Base-by-base conservation (phyloP, 1,140 invertebrate species). In the Tribolium madens region DNA sequence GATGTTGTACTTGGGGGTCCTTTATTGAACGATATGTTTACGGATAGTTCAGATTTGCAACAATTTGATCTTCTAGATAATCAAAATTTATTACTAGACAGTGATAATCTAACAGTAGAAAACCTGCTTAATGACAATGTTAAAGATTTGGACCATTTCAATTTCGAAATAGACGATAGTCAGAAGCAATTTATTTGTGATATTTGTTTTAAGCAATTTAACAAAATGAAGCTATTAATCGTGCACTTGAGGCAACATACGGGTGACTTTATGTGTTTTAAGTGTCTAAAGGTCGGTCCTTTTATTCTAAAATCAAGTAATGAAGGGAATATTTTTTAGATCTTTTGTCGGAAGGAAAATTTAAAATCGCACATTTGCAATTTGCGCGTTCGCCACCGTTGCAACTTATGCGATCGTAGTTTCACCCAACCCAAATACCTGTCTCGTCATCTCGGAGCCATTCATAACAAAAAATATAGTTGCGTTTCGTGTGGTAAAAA, bases 191-290 rank as follows among this genome's bases (percentile, higher is more conserved):
- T 85, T 68, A 77, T 83, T 31, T 90, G 89, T 84, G 89, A 90
- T 82, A 88, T 90, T 71, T 91, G 89, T 80, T 81, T 87, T 14
- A 89, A 89, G 76, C 79, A 79, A 6, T 90, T 89, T 83, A 81
- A 81, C 7, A 87, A 84, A 48, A 81, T 86, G 15, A 86, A 86
- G 70, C 86, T 86, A 72, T 79, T 91, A 6, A 85, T 87, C 68
- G 81, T 86, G 2, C 89, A 90, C 83, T 84, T 89, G 79, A 85
- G 85, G 18, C 87, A 86, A 73, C 89, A 90, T 80, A 89, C 88
- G 1, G 88, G 88, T 26, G 86, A 88, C 47, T 87, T 86, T 78
- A 86, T 84, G 33, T 90, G 88, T 75, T 36, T 74, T 9, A 60
- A 81, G 21, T 87, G 87, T 76, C 78, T 82, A 60, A 81, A 82